A percentile compares a stretch with the other conserved stretches of the same genome.
These are phyloP conservation scores for Aphrocallistes beatrix DNA, from an alignment of 37 sponge, comb jelly and placozoan genomes.

Conservation along the genomic window DNA sequence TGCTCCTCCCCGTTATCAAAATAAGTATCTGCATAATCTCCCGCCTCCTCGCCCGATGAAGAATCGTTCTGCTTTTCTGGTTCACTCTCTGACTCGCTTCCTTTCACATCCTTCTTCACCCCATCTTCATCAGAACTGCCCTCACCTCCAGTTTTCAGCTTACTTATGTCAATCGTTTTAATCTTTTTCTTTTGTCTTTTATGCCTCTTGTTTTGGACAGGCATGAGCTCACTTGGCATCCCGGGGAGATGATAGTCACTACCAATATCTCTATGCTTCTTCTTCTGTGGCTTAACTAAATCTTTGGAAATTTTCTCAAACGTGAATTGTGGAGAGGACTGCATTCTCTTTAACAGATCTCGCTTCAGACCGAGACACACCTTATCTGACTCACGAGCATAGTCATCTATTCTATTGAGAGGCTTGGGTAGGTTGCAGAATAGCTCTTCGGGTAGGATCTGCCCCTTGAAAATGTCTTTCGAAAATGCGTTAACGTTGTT, in stretches of 20 bases:
- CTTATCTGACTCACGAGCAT: not conserved
- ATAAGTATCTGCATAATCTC: not conserved
- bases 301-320: not conserved
- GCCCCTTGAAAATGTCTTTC: not conserved
- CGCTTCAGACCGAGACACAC: not conserved
- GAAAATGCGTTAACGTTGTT: not conserved
- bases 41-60: not conserved
- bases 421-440: not conserved
- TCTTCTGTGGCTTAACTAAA: not conserved
- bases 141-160: not conserved
- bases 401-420: not conserved
- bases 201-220: not conserved
- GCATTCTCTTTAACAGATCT: not conserved
- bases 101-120: not conserved
- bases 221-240: not conserved
- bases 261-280: no score
- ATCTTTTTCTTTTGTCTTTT: not conserved
- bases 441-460: not conserved
- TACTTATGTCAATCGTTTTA: not conserved
- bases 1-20: conserved; percentile 10
- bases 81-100: not conserved
- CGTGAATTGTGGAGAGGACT: not conserved
- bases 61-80: not conserved
- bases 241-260: not conserved
- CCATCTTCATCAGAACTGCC: not conserved